phyloP scores from a whole-genome alignment of 2,888 invertebrate genomes.

The Apodemia duryi region DNA sequence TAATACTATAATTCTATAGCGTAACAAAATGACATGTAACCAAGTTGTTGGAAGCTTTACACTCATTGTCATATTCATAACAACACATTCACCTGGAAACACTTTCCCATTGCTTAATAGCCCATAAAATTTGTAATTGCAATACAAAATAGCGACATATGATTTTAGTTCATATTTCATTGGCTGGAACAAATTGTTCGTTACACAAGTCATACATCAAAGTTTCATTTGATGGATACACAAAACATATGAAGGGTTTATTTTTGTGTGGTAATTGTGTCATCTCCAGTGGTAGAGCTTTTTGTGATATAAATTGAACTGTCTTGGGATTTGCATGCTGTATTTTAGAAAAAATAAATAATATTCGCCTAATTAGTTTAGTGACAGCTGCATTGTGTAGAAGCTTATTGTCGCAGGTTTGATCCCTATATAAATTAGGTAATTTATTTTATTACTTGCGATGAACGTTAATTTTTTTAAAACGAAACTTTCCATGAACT shows the following conservation, averaged over 20 bases:
- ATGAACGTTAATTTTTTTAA: too few relatives aligned
- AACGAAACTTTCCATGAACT: too few relatives aligned
- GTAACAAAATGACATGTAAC: conserved; percentile 16
- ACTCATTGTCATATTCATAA: conserved; percentile 8
- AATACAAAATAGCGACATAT: conserved; percentile 44
- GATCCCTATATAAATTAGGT: too few relatives aligned
- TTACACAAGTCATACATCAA: conserved; percentile 36
- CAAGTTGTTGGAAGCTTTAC: neutral
- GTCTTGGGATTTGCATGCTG: neutral
- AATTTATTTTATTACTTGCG: too few relatives aligned
- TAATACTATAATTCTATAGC: conserved; percentile 19
- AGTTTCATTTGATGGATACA: conserved; percentile 3
- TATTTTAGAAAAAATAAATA: neutral
- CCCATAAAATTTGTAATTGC: conserved; percentile 40
- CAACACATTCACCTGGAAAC: conserved; percentile 33
- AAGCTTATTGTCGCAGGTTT: too few relatives aligned
- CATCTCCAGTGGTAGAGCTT: neutral
- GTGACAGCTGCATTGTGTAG: too few relatives aligned
- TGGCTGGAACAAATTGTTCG: conserved; percentile 26
- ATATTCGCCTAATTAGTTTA: too few relatives aligned
- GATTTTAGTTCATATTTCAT: conserved; percentile 11
- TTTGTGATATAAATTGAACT: neutral
- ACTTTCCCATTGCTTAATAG: conserved; percentile 52
- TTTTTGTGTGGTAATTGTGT: conserved; percentile 12
- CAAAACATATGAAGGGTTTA: conserved; percentile 5